Evolutionary conservation across 1,140 invertebrate genomes (phyloP), one percentile per base, ranked within the genome.

Genomic region (Scaptomyza graminum): DNA sequence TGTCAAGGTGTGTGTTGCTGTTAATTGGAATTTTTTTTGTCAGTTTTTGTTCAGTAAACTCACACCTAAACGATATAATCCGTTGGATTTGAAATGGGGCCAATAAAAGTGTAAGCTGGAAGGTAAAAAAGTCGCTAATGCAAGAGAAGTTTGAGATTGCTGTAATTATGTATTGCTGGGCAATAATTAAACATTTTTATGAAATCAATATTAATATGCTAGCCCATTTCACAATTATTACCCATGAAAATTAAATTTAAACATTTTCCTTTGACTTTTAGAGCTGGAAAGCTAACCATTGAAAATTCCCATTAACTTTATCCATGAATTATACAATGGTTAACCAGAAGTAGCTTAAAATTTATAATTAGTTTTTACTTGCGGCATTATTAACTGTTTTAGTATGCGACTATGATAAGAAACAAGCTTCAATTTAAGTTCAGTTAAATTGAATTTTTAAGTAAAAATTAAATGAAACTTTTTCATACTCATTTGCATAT

Each of bases 281-380:
- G 12, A 2, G 34, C 4, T 37, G 9, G 0, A 11, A 37, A 11
- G 34, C 34, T 12, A 1, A 37, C 8, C 11, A 11, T 1, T 37
- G 34, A 9, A 37, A 37, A 9, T n/a, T n/a, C n/a, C 2, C 37
- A 34, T 34, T 52, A 37, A 15, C 22, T 37, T 18, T 18, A 52
- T 37, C 37, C 39, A 12, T 15, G 13, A 25, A 55, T 55, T 43
- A 43, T 43, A 31, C n/a, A 31, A 28, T 13, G 6, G 47, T 28
- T 16, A 28, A 44, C 18, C 12, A 8, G 18, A 22, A 22, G 18
- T 28, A 57, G n/a, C 13, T 56, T 3, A 44, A 16, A 13, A n/a
- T n/a, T 57, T 15, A 11, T 70, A 70, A 65, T 57, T 56, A 65
- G 61, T 44, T 70, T 51, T 7, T 57, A 65, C 57, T 56, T 65